Conservation (phyloP, 2,113 vertebrate species). For the Microcebus griseorufus region DNA sequence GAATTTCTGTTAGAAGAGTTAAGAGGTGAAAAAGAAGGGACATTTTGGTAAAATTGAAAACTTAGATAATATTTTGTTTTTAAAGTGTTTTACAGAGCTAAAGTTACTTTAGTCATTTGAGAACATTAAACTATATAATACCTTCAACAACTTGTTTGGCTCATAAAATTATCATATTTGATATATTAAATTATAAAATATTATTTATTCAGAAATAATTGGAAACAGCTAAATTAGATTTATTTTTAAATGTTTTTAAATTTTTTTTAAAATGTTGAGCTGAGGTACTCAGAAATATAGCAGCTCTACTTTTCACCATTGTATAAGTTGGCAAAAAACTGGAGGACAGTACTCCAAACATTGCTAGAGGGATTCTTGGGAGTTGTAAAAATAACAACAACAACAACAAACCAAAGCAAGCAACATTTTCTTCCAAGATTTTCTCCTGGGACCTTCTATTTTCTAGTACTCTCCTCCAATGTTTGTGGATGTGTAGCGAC, state of each 20-base stretch:
- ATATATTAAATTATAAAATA: slow-evolving; percentile 4
- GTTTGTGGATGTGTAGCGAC: not conserved
- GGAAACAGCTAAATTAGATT: not conserved
- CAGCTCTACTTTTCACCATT: not conserved
- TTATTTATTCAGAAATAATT: slow-evolving; percentile 32
- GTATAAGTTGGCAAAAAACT: not conserved
- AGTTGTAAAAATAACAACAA: not conserved
- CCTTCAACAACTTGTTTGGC: slow-evolving; percentile 5
- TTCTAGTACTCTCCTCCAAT: not conserved
- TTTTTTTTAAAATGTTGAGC: slow-evolving; percentile 1
- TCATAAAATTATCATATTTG: not conserved
- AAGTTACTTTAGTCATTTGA: not conserved
- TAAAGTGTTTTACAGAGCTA: not conserved
- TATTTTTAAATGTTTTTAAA: slow-evolving; percentile 3
- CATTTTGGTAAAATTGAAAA: slow-evolving; percentile 24
- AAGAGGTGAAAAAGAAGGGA: not conserved
- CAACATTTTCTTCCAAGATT: not conserved
- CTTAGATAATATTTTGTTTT: not conserved
- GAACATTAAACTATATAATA: not conserved
- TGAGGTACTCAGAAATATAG: not conserved
- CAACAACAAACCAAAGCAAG: not conserved
- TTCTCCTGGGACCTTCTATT: not conserved
- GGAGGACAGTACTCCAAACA: not conserved
- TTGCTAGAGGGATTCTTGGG: not conserved
- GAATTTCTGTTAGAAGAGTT: slow-evolving; percentile 36